Base-by-base conservation (phyloP, 30 jellyfish, hydroid and myxozoan species). In the Cassiopea xamachana region DNA sequence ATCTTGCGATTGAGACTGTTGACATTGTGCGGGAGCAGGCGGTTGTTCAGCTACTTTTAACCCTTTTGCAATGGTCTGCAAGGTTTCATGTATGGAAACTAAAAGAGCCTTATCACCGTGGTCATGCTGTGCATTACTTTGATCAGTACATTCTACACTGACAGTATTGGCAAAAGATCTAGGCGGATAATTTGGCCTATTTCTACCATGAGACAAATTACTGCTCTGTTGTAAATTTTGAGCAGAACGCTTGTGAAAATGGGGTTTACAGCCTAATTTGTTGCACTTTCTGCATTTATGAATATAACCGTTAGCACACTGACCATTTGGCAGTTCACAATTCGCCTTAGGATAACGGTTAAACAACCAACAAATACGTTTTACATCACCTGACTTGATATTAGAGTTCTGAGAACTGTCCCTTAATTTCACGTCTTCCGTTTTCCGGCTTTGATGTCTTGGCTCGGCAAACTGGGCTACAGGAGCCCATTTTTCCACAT, bases 1-100 rank as follows among this genome's bases (percentile, higher is more conserved):
- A 59, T 84, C 92, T 71, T 71, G 87, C 92, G 1, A 6, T 55
- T 55, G 12, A 55, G 12, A 6, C 64, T 10, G 12, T 55, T 6
- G 64, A 55, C 7, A 55, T 55, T 6, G 64, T 6, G 64, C 12
- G 64, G 64, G 64, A 55, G 12, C 10, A 55, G 64, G 64, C 10
- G 7, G 64, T 10, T 3, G 64, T 6, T 3, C 7, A 10, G 64
- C 64, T 3, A 3, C 7, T 55, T 55, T 55, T 10, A 6, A 3
- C 64, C 64, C 12, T 6, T 55, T 6, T 10, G 12, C 64, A 55
- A 55, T 55, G 10, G 64, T 3, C 12, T 55, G 64, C 64, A 55
- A 10, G 39, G 39, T 27, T 27, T 27, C 39, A 27, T 27, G 39
- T 27, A 27, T 27, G 39, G 39, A 27, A 27, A 27, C 39, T 27